phyloP scores from a whole-genome alignment of 2,113 vertebrate species.

The Arothron firmamentum region DNA sequence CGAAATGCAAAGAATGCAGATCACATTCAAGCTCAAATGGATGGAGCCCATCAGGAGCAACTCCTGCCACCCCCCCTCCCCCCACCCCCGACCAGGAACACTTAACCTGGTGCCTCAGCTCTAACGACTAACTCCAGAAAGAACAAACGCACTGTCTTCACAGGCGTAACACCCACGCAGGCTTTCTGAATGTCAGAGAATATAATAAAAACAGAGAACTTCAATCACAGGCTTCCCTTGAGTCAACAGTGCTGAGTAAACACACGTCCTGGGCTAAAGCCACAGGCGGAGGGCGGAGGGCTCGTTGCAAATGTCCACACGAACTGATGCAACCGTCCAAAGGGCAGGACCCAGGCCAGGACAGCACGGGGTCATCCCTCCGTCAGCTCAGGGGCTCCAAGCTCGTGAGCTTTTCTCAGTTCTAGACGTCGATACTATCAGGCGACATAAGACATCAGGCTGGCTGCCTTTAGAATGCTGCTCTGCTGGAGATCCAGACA shows the following conservation, averaged over 20 bases:
- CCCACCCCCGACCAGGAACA: background rate
- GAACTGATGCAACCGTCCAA: constrained; percentile 38
- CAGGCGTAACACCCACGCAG: too few species aligned
- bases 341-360: constrained; percentile 12
- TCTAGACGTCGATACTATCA: too few species aligned
- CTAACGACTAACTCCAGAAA: too few species aligned
- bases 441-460: too few species aligned
- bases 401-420: too few species aligned
- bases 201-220: background rate
- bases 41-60: background rate
- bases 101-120: too few species aligned
- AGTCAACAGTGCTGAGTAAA: constrained; percentile 55
- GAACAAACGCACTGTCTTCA: too few species aligned
- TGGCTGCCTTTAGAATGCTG: too few species aligned
- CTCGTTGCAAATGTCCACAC: constrained; percentile 27
- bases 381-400: too few species aligned
- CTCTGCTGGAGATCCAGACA: too few species aligned
- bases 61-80: too few species aligned
- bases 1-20: constrained; percentile 38
- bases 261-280: background rate
- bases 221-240: constrained; percentile 29
- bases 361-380: background rate
- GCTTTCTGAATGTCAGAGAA: too few species aligned
- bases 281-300: background rate
- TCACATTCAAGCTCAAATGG: constrained; percentile 42